Evolutionary conservation across 2,113 vertebrate species (phyloP), one percentile per base, ranked within the genome.

Genomic region (Scomber scombrus): DNA sequence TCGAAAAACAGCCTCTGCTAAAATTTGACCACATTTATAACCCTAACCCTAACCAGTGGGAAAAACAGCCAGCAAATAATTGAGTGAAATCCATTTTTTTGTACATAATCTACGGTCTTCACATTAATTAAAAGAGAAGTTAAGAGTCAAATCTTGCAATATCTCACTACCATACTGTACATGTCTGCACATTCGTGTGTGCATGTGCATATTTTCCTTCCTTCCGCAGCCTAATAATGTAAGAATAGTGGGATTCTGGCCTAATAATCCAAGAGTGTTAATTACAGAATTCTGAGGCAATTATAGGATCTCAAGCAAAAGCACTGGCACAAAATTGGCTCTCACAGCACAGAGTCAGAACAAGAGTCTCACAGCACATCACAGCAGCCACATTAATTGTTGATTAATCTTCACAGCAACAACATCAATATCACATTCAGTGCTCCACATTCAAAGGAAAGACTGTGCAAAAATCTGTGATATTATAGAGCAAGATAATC

Each of bases 221-320:
- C 43, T 1, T 29, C 31, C 21, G 21, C 11, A 61, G 68, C 18
- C 54, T 60, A 74, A 78, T 80, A 84, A 90, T 77, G 68, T 75
- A 78, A 66, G 66, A 72, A 79, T 55, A 75, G 70, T 5, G 71
- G 61, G 75, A 89, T 73, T 80, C 52, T 60, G 61, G 46, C 26
- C 14, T 89, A 89, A 85, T 89, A 85, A 88, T 86, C 71, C 50
- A 12, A 77, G 75, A 85, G 79, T 62, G 55, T 82, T 92, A 87
- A 91, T 93, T 91, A 91, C 76, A 79, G 80, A 85, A 68, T 81
- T 87, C 64, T 51, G 54, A 88, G 73, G 80, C 88, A 92, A 92
- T 92, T 91, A 91, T 45, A 85, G 78, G 63, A 87, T 82, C 68
- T 71, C 54, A 18, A 73, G 75, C 43, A 67, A 75, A 71, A 74